phyloP scores from a whole-genome alignment of 2,797 vertebrate species.

The Lagocephalus sceleratus region DNA sequence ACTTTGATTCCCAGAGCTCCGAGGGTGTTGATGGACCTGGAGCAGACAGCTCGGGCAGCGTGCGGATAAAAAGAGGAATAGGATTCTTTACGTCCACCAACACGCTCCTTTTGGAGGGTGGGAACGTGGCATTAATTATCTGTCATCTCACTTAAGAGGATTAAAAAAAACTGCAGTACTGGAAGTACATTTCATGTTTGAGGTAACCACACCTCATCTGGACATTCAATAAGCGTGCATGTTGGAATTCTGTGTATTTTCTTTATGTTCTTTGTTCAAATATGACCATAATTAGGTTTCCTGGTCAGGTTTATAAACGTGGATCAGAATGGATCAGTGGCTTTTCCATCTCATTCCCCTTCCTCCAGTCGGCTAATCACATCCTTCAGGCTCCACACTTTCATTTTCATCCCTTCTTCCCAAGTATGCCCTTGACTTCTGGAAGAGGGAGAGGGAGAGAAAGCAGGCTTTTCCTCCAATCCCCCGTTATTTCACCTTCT shows the following conservation, averaged over 20 bases:
- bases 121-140: too few relatives aligned
- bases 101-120: too few relatives aligned
- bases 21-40: slow-evolving; percentile 11
- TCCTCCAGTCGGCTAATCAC: slow-evolving; percentile 11
- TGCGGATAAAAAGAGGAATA: slow-evolving; percentile 10
- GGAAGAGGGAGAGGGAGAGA: slow-evolving; percentile 16
- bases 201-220: too few relatives aligned
- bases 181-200: too few relatives aligned
- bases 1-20: slow-evolving; percentile 16
- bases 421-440: slow-evolving; percentile 39
- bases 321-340: slow-evolving; percentile 28
- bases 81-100: not conserved
- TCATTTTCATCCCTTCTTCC: slow-evolving; percentile 19
- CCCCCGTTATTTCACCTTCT: not conserved
- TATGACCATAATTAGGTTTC: too few relatives aligned
- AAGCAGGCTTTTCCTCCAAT: not conserved
- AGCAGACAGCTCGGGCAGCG: slow-evolving; percentile 10
- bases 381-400: slow-evolving; percentile 23
- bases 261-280: too few relatives aligned
- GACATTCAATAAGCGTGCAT: too few relatives aligned
- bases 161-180: too few relatives aligned
- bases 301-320: too few relatives aligned
- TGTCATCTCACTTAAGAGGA: too few relatives aligned
- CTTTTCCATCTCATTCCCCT: slow-evolving; percentile 16
- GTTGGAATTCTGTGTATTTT: too few relatives aligned